Evolutionary conservation across 2,797 vertebrate species (phyloP).

Genomic region (Danio jaintianensis): DNA sequence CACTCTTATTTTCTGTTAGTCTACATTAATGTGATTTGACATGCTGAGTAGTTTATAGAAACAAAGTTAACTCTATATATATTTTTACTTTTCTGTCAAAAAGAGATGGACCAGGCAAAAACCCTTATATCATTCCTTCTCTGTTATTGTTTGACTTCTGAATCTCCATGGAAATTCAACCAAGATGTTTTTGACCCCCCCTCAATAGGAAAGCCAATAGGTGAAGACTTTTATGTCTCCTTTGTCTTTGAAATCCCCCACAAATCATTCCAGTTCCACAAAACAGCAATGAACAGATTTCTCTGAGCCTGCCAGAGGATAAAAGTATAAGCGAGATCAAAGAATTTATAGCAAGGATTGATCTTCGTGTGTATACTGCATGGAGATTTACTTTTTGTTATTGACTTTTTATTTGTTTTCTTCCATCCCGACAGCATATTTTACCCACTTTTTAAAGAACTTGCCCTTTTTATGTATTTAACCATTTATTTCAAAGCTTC

Average conservation of each 20-base stretch:
- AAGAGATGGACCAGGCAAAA: constrained; percentile 26
- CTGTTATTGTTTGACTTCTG: constrained; percentile 33
- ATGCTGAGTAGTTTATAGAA: background rate
- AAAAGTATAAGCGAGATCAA: constrained; percentile 29
- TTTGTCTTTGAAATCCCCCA: constrained; percentile 42
- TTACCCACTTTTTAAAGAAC: constrained; percentile 13
- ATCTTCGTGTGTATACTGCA: constrained; percentile 13
- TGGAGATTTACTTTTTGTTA: constrained; percentile 38
- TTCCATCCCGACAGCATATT: background rate
- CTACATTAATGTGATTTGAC: background rate
- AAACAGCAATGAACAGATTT: constrained; percentile 37
- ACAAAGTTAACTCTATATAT: background rate
- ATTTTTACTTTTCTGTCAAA: background rate
- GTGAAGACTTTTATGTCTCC: constrained; percentile 38
- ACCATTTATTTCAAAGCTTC: background rate
- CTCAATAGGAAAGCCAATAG: constrained; percentile 38
- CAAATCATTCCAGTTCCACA: constrained; percentile 33
- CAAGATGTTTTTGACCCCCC: constrained; percentile 32
- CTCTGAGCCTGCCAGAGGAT: constrained; percentile 40
- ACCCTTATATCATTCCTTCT: constrained; percentile 29
- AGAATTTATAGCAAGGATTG: constrained; percentile 32
- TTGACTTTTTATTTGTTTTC: constrained; percentile 32
- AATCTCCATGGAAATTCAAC: constrained; percentile 42
- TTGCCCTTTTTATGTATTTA: constrained; percentile 11
- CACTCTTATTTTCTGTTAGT: background rate